phyloP scores from a whole-genome alignment of 2,888 invertebrate species.

The Cenopis cana region DNA sequence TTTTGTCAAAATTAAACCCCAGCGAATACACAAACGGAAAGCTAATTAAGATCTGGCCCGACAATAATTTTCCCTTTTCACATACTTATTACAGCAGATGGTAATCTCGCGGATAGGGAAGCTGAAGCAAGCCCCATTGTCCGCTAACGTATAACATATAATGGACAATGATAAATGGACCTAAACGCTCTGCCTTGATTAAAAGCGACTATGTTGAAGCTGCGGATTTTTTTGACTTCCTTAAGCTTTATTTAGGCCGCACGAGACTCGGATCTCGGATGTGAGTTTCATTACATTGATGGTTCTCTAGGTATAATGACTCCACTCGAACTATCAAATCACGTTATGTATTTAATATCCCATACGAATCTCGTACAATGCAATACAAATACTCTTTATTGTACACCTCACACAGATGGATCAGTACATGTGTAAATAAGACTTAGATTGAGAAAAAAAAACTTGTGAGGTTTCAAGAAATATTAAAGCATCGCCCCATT shows the following conservation, averaged over 20 bases:
- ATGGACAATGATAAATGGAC: constrained; percentile 61
- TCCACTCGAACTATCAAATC: too few species aligned
- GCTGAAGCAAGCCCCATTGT: constrained; percentile 62
- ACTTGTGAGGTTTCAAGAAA: too few species aligned
- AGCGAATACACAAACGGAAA: constrained; percentile 45
- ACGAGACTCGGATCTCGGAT: too few species aligned
- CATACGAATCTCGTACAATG: too few species aligned
- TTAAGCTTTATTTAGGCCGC: too few species aligned
- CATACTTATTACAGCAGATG: constrained; percentile 65
- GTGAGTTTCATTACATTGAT: too few species aligned
- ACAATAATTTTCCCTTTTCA: constrained; percentile 55
- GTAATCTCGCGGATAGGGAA: constrained; percentile 58
- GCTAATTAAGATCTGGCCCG: constrained; percentile 64
- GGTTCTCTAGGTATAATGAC: too few species aligned
- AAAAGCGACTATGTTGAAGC: constrained; percentile 40
- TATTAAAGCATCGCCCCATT: not conserved
- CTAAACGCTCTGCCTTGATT: constrained; percentile 56
- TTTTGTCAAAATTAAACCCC: constrained; percentile 41
- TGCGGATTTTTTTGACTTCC: constrained; percentile 31
- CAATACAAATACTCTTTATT: too few species aligned
- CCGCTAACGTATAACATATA: constrained; percentile 52
- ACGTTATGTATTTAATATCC: too few species aligned
- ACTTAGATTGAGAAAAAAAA: too few species aligned
- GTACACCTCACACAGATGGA: too few species aligned
- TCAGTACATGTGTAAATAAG: too few species aligned